Conservation (phyloP, 2,797 vertebrate species). For the Astyanax mexicanus region DNA sequence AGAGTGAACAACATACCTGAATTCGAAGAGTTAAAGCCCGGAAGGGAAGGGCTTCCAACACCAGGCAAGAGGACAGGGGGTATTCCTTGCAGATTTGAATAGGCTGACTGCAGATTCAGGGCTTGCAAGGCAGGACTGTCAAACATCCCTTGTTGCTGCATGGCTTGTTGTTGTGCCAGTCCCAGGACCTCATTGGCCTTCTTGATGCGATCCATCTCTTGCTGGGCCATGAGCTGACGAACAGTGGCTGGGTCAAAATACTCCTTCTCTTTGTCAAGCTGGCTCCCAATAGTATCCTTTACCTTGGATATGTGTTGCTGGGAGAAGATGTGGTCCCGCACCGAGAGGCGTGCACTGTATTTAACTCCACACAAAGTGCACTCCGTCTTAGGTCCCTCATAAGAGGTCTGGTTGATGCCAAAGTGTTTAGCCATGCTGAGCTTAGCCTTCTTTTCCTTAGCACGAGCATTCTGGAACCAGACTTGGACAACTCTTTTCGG, state of each 20-base stretch:
- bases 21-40: slow-evolving; percentile 97
- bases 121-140: slow-evolving; percentile 94
- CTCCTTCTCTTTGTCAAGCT: slow-evolving; percentile 99
- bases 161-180: slow-evolving; percentile 91
- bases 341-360: slow-evolving; percentile 97
- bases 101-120: slow-evolving; percentile 94
- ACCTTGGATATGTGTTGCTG: slow-evolving; percentile 99
- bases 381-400: slow-evolving; percentile 98
- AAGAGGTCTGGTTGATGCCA: slow-evolving; percentile 98
- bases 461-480: slow-evolving; percentile 99
- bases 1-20: slow-evolving; percentile 84
- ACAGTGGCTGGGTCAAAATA: slow-evolving; percentile 99
- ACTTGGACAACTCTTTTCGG: slow-evolving; percentile 99
- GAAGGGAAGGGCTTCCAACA: slow-evolving; percentile 96
- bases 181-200: slow-evolving; percentile 99
- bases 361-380: slow-evolving; percentile 99
- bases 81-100: slow-evolving; percentile 95
- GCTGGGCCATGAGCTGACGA: slow-evolving; percentile 98
- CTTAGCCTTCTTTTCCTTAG: slow-evolving; percentile 99
- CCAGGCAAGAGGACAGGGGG: slow-evolving; percentile 96
- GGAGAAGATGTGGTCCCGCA: slow-evolving; percentile 99
- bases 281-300: slow-evolving; percentile 98
- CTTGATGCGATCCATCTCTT: slow-evolving; percentile 99
- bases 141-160: slow-evolving; percentile 95
- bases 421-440: slow-evolving; percentile 99